Evolutionary conservation across 2,888 invertebrate genomes (phyloP).

Genomic region (Drosophila seclusa): DNA sequence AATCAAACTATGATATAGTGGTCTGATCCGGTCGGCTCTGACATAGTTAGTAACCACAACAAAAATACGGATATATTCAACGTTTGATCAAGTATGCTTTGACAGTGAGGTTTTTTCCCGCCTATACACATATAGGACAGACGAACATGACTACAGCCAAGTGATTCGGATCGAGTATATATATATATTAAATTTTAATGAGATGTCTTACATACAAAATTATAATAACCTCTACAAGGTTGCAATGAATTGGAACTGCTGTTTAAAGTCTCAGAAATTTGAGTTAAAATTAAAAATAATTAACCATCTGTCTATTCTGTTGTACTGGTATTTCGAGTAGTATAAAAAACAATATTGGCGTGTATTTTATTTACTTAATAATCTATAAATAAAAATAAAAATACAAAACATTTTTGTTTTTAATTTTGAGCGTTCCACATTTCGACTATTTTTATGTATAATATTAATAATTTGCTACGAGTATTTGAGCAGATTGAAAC

Average conservation of each 20-base stretch:
- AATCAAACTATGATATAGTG: neutral
- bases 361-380: neutral
- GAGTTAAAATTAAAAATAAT: neutral
- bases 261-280: neutral
- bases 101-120: neutral
- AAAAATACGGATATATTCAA: neutral
- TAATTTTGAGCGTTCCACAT: neutral
- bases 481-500: neutral
- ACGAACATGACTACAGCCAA: neutral
- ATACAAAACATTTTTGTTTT: neutral
- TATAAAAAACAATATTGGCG: neutral
- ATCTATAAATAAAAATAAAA: neutral
- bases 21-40: neutral
- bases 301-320: neutral
- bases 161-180: neutral
- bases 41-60: neutral
- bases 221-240: neutral
- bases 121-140: neutral
- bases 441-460: neutral
- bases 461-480: neutral
- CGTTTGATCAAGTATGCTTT: neutral
- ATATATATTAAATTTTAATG: neutral
- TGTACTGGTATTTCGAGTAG: neutral
- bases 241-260: neutral
- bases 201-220: neutral